These are phyloP conservation scores for Centruroides vittatus DNA, from an alignment of 1,140 invertebrate genomes.

Conservation along the genomic window DNA sequence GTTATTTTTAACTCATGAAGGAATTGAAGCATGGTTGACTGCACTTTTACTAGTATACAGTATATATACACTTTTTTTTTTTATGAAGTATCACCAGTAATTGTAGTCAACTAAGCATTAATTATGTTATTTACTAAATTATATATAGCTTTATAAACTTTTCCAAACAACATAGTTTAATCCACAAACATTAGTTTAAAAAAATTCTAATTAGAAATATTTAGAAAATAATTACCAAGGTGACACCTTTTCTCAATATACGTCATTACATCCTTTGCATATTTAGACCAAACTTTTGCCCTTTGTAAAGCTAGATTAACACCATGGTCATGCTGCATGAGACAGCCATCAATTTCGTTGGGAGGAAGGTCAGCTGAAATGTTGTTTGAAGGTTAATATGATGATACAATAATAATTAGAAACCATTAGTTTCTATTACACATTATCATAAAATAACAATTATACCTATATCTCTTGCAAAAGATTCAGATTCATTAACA, in stretches of 20 bases:
- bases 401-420: not conserved
- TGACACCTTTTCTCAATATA: constrained; percentile 39
- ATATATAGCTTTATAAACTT: no score
- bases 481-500: constrained; percentile 18
- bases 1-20: no score
- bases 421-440: not conserved
- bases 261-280: constrained; percentile 37
- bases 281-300: constrained; percentile 42
- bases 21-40: no score
- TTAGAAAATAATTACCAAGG: constrained; percentile 5
- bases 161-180: no score
- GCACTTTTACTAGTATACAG: no score
- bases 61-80: no score
- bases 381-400: no score
- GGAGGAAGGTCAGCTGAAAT: constrained; percentile 19
- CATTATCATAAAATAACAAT: constrained; percentile 3
- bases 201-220: not conserved
- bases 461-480: constrained; percentile 9
- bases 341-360: constrained; percentile 27
- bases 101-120: no score
- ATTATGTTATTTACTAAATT: no score
- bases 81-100: no score
- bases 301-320: constrained; percentile 36
- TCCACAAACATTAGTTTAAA: no score
- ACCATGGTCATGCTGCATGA: constrained; percentile 32